Evolutionary conservation across 2,888 invertebrate species (phyloP), one percentile per base, ranked within the genome.

Genomic region (Mystacides longicornis): DNA sequence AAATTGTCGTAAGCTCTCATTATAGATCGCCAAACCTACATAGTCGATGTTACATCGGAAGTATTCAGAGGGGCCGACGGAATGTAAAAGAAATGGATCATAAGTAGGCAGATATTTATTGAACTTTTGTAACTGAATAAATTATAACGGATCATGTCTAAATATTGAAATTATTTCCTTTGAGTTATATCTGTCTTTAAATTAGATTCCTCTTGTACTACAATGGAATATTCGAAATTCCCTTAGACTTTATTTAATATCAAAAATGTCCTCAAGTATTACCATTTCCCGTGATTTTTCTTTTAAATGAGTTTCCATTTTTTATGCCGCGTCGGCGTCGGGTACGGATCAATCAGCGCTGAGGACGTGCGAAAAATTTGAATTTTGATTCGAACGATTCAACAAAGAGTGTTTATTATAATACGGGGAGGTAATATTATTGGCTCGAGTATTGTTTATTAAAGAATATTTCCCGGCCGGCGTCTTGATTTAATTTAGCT

Each of bases 361-460:
- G n/a, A 37, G 37, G 16, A 37, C 37, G 37, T 37, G 37, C 37
- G 37, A 37, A 37, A 37, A 37, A 37, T 37, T 37, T 37, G 37
- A 37, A 37, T 37, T 37, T 37, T 7, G 37, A 7, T 37, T 37
- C 37, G 14, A 37, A 37, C 16, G 7, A 37, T 37, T 37, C 16
- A n/a, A n/a, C n/a, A n/a, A n/a, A n/a, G n/a, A n/a, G n/a, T n/a
- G n/a, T n/a, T n/a, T n/a, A n/a, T n/a, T n/a, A n/a, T n/a, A n/a
- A n/a, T n/a, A n/a, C n/a, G n/a, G n/a, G n/a, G n/a, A n/a, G n/a
- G n/a, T n/a, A n/a, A n/a, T n/a, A n/a, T n/a, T n/a, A n/a, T n/a
- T n/a, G n/a, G n/a, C n/a, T n/a, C n/a, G n/a, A n/a, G n/a, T n/a
- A n/a, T n/a, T n/a, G n/a, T n/a, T 37, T 37, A 37, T 37, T 37